Evolutionary conservation across 2,888 invertebrate species (phyloP), one percentile per base, ranked within the genome.

Genomic region (Neuroscelio doddi): DNA sequence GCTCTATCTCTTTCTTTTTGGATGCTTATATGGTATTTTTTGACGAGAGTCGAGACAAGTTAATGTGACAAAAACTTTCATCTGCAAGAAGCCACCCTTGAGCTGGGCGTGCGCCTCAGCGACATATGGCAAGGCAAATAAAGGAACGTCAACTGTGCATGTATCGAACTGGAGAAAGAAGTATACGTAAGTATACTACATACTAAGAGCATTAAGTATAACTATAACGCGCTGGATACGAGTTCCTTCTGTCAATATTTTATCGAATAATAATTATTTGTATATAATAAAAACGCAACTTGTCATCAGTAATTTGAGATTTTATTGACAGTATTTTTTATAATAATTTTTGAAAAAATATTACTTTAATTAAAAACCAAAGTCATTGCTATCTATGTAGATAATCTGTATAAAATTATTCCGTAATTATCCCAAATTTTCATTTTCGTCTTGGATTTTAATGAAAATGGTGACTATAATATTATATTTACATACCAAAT

Each of bases 111-210:
- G 53, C 45, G 49, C 49, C 34, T 34, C 42, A 45, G 49, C 58
- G 53, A 64, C 58, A 58, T 58, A 53, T 53, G 64, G 64, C 58
- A 50, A 58, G 30, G 64, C 52, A 53, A 53, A 56, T 55, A 57
- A 51, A 64, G 47, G 53, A 64, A 58, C 58, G 49, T 50, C 27
- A 44, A 50, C 16, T 45, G 45, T 21, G 21, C 21, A 9, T 17
- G 10, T 36, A 36, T 36, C 12, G 36, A 36, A 14, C 36, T 14
- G 36, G 7, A 14, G 36, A 15, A 14, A n/a, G 12, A 36, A 36
- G 36, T 36, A 30, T 14, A 36, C 12, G 36, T 36, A 14, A 8
- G 27, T 24, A 26, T 42, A 36, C 44, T 50, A 50, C 30, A 50
- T 26, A 17, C 17, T 41, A 45, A 41, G 51, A 51, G 4, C n/a